Conservation (phyloP, 2,797 vertebrate genomes). For the Pitangus sulphuratus region DNA sequence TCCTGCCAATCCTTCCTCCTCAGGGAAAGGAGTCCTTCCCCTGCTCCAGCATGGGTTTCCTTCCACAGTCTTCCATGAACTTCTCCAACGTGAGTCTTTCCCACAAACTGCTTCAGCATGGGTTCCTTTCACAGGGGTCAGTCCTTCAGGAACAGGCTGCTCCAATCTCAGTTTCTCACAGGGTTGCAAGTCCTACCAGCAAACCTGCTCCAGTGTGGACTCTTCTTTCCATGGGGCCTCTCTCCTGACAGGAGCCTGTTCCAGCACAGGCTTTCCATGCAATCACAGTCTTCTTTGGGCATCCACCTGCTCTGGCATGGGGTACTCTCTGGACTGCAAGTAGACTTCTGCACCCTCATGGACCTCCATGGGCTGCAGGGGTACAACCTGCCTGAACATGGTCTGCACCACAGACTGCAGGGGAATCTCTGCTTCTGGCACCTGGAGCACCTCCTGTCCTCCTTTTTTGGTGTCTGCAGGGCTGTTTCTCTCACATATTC, state of each 20-base stretch:
- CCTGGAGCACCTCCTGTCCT: background rate
- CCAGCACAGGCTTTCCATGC: background rate
- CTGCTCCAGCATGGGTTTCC: background rate
- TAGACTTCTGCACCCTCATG: background rate
- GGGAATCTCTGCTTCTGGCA: background rate
- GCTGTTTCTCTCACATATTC: background rate
- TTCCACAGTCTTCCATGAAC: background rate
- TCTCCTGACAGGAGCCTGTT: background rate
- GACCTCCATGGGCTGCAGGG: background rate
- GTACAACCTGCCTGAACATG: background rate
- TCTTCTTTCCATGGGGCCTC: background rate
- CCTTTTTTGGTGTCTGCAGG: background rate
- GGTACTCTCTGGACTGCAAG: no score
- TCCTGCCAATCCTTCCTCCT: background rate
- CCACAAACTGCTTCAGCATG: background rate
- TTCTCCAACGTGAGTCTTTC: background rate
- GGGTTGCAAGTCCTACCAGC: background rate
- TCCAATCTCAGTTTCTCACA: background rate
- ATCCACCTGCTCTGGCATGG: background rate
- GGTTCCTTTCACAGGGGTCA: background rate
- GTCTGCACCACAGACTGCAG: rapidly evolving
- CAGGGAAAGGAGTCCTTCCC: background rate
- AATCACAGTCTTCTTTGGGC: background rate
- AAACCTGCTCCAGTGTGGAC: background rate
- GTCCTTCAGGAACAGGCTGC: background rate